Evolutionary conservation across 2,888 invertebrate genomes (phyloP), one percentile per base, ranked within the genome.

Genomic region (Acrobasis repandana): DNA sequence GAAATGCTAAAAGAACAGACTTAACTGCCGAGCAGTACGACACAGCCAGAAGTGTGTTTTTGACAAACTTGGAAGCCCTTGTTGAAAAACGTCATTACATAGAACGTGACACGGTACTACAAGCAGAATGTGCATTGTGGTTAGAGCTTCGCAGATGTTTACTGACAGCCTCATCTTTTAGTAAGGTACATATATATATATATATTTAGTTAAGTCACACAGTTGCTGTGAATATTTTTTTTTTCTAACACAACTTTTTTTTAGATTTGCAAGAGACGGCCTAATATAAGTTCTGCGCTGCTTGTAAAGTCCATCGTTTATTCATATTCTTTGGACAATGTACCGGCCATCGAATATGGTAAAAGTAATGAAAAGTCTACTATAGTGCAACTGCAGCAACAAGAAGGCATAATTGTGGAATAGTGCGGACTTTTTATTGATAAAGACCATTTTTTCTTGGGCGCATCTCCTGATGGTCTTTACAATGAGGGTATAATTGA

Each of bases 361-460:
- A 63, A 36, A 50, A 52, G 48, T 33, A 61, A 65, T 60, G 67
- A 67, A 56, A 10, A 28, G 18, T 34, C 10, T 6, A 63, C 63
- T 4, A 18, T 65, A 2, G 34, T 33, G 15, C 64, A 67, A 54
- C 28, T 65, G 3, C 9, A 18, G 5, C 10, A 38, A 38, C 65
- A 66, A 60, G 61, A 63, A 52, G 52, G 60, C 2, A 47, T 58
- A 0, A 20, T 10, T 11, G 47, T 65, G 1, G 11, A 62, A 46
- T 58, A 48, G 36, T 66, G 66, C 60, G 66, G 67, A 9, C 34
- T 65, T 3, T 65, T 63, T 43, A 63, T 68, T 2, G 65, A 68
- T 38, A 36, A 59, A 15, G n/a, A 65, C 5, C 50, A 57, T 48
- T 60, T 47, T 47, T 64, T 61, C 28, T 61, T 60, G 56, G 66